Base-by-base conservation (phyloP, 1,140 invertebrate species). In the Ctenoplectra terminalis region DNA sequence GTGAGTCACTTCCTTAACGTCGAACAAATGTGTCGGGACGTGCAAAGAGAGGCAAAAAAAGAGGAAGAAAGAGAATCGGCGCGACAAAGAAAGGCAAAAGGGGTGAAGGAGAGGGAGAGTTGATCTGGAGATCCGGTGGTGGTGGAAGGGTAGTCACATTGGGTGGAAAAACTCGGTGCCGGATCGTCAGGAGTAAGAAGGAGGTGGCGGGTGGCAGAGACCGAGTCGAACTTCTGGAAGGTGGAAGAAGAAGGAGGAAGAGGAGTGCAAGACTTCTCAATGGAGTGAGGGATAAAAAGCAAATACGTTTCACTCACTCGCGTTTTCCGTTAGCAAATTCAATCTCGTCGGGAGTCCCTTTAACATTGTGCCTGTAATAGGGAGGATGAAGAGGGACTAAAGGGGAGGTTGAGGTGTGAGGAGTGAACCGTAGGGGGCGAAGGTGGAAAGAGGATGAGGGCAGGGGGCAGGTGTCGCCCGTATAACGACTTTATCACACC, bases 291-390 rank as follows among this genome's bases (percentile, higher is more conserved):
- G 88, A 92, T 92, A 92, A 93, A 92, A 93, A 93, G 92, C 92
- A 93, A 93, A 93, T 93, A 93, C 90, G 90, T 93, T 93, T 93
- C 92, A 92, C 90, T 92, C 91, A 90, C 91, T 92, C 92, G 92
- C 91, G 91, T 92, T 92, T 92, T 92, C 91, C 89, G 92, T 92
- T 91, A 91, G 92, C 91, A 93, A 93, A 93, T 93, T 93, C 92
- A 93, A 93, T 93, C 92, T 93, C 90, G 92, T 92, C 90, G 89
- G 91, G 90, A 92, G 88, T 92, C 90, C 89, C 91, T 91, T 92
- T 92, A 92, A 92, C 92, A 93, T 92, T 93, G 91, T 92, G 88
- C 91, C 84, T 81, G 90, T 92, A 92, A 93, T 93, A 92, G 90
- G 89, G 90, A 92, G 90, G 91, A 92, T 92, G 90, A 92, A 92